Conservation (phyloP, 2,888 invertebrate species). For the Cinara cedri region DNA sequence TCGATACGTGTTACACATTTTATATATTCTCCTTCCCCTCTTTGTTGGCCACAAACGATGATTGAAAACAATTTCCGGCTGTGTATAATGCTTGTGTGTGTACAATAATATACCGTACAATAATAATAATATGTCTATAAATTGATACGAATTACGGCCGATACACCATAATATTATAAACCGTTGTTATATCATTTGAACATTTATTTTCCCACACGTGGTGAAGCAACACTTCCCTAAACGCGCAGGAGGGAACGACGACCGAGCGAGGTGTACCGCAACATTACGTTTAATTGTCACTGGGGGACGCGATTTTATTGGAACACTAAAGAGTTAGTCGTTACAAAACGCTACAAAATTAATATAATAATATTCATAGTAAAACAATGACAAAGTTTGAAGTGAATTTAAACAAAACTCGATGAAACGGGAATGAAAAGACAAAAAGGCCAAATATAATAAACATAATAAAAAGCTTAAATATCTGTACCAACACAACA, state of each 20-base stretch:
- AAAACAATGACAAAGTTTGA: neutral
- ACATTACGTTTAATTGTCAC: slow-evolving; percentile 24
- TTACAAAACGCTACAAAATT: slow-evolving; percentile 1
- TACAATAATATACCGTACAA: neutral
- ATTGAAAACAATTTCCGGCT: slow-evolving; percentile 48
- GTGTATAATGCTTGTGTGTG: slow-evolving; percentile 30
- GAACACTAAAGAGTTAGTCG: neutral
- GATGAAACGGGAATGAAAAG: neutral
- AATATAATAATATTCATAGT: neutral
- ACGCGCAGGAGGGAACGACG: slow-evolving; percentile 7
- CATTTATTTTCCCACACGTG: slow-evolving; percentile 35
- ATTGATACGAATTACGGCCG: slow-evolving; percentile 37
- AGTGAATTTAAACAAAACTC: neutral
- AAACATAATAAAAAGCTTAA: no score
- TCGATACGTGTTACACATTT: slow-evolving; percentile 10
- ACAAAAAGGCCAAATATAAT: no score
- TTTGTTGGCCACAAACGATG: neutral
- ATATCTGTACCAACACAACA: no score
- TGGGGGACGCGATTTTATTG: slow-evolving; percentile 3
- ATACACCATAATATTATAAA: slow-evolving; percentile 28
- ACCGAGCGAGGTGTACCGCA: neutral
- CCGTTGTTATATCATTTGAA: neutral
- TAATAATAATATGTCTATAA: slow-evolving; percentile 37
- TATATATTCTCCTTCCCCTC: no score
- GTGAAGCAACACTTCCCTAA: neutral